These are phyloP conservation scores for Matsumyia berberina DNA, from an alignment of 2,888 invertebrate species.

Conservation along the genomic window DNA sequence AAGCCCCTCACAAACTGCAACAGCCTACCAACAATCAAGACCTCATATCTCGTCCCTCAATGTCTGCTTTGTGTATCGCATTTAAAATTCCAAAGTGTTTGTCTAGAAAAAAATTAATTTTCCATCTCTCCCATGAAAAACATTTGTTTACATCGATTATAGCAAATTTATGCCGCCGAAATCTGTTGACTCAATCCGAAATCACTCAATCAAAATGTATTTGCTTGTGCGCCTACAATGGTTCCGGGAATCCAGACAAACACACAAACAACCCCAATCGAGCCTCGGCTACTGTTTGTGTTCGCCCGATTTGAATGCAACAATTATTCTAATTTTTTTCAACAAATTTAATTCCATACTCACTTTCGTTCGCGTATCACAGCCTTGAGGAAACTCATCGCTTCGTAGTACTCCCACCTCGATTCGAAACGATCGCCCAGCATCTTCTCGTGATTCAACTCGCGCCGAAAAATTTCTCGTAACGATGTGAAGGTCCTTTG, in stretches of 20 bases:
- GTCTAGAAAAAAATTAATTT: constrained; percentile 4
- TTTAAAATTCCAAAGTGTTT: constrained; percentile 15
- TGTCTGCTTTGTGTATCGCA: constrained; percentile 13
- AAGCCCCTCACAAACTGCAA: neutral
- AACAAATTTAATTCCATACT: constrained; percentile 70
- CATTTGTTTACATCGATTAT: constrained; percentile 49
- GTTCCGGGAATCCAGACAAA: constrained; percentile 13
- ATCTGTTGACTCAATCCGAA: constrained; percentile 47
- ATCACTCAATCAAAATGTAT: constrained; percentile 27
- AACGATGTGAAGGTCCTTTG: constrained; percentile 83
- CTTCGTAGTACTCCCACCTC: constrained; percentile 83
- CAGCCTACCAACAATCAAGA: neutral
- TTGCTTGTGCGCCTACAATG: constrained; percentile 17
- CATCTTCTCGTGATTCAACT: constrained; percentile 82
- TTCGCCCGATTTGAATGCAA: neutral
- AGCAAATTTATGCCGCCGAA: constrained; percentile 27
- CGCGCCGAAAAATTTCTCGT: constrained; percentile 82
- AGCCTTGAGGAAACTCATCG: constrained; percentile 82
- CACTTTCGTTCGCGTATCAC: constrained; percentile 83
- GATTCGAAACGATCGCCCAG: constrained; percentile 82
- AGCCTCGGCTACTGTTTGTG: neutral
- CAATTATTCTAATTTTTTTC: constrained; percentile 14
- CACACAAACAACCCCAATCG: constrained; percentile 1
- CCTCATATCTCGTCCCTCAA: constrained; percentile 2
- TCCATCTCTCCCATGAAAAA: neutral